Evolutionary conservation across 2,888 invertebrate genomes (phyloP).

Genomic region (Coleophora flavipennella): DNA sequence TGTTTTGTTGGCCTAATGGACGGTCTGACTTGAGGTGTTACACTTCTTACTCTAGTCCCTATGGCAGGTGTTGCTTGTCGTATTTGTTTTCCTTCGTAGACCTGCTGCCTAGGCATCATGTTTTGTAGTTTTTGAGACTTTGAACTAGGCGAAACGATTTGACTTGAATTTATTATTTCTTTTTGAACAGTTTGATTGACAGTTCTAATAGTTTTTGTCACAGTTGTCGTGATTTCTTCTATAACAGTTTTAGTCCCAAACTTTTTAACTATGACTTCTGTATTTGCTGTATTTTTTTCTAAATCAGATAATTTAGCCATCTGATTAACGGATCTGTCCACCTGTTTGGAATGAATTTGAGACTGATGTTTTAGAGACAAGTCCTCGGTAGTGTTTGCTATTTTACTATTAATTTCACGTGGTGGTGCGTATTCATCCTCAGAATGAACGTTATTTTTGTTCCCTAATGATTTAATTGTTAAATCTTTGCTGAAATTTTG

Average conservation of each 20-base stretch:
- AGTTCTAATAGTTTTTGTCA: conserved; percentile 62
- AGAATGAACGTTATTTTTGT: not conserved
- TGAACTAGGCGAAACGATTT: conserved; percentile 23
- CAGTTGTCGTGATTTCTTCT: conserved; percentile 63
- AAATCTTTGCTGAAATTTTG: conserved; percentile 42
- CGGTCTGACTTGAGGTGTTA: conserved; percentile 12
- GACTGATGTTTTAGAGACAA: conserved; percentile 23
- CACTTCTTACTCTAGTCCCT: conserved; percentile 13
- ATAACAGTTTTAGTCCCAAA: conserved; percentile 58
- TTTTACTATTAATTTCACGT: conserved; percentile 1
- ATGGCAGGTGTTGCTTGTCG: conserved; percentile 30
- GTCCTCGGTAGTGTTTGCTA: conserved; percentile 25
- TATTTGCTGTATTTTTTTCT: conserved; percentile 38
- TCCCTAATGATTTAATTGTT: conserved; percentile 14
- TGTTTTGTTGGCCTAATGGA: conserved; percentile 29
- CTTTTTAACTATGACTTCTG: conserved; percentile 55
- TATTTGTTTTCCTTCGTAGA: conserved; percentile 35
- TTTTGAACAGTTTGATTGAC: conserved; percentile 55
- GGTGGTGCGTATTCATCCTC: conserved; percentile 8
- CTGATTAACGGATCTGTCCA: conserved; percentile 32
- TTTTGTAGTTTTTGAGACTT: conserved; percentile 32
- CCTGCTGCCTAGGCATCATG: conserved; percentile 25
- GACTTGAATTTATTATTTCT: conserved; percentile 36
- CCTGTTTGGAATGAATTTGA: conserved; percentile 22
- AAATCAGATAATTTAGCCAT: conserved; percentile 8